Percentiles rank a stretch among this genome's conserved stretches.
Conservation (phyloP, 2,797 vertebrate genomes). For the Sarcoramphus papa region DNA sequence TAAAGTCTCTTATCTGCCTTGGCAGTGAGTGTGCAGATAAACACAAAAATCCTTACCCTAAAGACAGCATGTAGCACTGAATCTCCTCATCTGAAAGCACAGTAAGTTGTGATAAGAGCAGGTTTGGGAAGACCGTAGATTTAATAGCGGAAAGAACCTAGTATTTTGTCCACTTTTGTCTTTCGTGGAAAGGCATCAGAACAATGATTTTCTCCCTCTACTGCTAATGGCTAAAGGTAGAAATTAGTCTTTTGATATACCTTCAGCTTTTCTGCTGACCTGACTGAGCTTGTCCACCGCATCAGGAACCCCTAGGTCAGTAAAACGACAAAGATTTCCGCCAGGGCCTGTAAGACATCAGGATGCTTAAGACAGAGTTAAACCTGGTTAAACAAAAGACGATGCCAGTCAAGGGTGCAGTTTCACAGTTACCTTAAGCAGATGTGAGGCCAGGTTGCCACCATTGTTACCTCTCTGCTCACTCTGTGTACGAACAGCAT, state of each 20-base stretch:
- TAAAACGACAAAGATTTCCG: background rate
- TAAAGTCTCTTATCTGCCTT: conserved; percentile 24
- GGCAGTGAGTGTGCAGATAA: background rate
- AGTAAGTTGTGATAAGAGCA: background rate
- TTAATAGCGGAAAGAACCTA: background rate
- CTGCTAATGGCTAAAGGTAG: background rate
- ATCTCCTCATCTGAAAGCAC: background rate
- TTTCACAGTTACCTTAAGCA: background rate
- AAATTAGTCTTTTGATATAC: background rate
- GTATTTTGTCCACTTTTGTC: background rate
- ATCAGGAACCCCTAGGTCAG: background rate
- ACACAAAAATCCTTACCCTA: background rate
- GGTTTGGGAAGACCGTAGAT: background rate
- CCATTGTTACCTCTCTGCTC: background rate
- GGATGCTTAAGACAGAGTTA: background rate
- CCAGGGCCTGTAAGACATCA: background rate
- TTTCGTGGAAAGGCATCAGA: background rate
- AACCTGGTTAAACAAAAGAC: background rate
- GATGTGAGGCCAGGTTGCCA: background rate
- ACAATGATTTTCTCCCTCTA: background rate
- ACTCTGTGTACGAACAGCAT: background rate
- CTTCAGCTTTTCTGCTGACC: background rate
- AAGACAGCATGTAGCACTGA: background rate
- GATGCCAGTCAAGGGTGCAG: background rate
- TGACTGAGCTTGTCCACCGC: background rate